Conservation (phyloP, 2,888 invertebrate species). For the Dendrolimus pini region DNA sequence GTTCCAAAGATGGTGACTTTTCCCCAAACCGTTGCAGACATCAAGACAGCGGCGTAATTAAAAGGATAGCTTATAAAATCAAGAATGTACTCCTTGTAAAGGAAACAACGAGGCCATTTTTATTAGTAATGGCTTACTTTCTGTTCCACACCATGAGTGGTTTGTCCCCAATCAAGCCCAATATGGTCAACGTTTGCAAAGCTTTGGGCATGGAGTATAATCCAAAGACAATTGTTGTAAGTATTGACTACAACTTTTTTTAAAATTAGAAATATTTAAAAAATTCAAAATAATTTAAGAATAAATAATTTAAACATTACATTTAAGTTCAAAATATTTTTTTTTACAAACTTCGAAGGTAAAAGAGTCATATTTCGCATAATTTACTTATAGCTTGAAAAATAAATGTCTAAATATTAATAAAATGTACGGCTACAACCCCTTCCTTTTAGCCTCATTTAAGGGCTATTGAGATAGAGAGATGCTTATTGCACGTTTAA, state of each 20-base stretch:
- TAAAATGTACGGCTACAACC: too few species aligned
- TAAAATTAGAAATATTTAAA: too few species aligned
- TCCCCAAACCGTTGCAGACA: conserved; percentile 41
- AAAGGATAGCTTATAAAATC: conserved; percentile 34
- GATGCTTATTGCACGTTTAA: too few species aligned
- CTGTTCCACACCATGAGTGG: conserved; percentile 72
- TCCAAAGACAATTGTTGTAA: conserved; percentile 64
- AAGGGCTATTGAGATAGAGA: too few species aligned
- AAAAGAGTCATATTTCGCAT: too few species aligned
- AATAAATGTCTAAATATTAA: too few species aligned
- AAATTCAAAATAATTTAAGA: too few species aligned
- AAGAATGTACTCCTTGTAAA: conserved; percentile 62
- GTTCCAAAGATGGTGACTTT: conserved; percentile 37
- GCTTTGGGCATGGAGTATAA: conserved; percentile 65
- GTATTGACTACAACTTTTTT: conserved; percentile 18
- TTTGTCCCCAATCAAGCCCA: conserved; percentile 65
- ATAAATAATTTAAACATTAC: too few species aligned
- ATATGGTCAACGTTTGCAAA: conserved; percentile 73
- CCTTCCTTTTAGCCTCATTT: too few species aligned
- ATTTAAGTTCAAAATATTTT: too few species aligned
- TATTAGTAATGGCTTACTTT: conserved; percentile 70
- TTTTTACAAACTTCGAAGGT: too few species aligned
- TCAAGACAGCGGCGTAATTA: conserved; percentile 30
- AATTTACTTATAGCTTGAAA: too few species aligned
- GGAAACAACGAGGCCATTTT: conserved; percentile 70